Evolutionary conservation across 2,113 vertebrate genomes (phyloP).

Genomic region (Aix galericulata): DNA sequence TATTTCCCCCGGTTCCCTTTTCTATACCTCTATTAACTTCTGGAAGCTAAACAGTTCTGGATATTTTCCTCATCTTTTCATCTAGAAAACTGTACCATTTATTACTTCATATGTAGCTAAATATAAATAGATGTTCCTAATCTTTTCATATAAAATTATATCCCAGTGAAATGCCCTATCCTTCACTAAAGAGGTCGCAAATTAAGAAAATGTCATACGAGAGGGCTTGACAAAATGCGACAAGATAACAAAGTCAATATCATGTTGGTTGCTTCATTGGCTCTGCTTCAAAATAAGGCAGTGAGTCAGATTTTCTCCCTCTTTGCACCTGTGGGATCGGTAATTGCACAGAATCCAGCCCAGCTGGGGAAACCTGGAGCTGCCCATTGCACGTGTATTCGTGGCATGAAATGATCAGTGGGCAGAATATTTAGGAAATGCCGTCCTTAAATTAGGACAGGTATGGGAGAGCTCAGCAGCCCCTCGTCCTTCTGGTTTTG

Average conservation of each 20-base stretch:
- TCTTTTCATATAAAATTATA: slow-evolving; percentile 11
- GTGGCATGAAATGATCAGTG: background rate
- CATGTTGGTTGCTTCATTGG: background rate
- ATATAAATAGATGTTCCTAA: background rate
- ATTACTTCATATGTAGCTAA: background rate
- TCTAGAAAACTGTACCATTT: background rate
- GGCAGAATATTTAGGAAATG: background rate
- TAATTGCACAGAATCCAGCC: background rate
- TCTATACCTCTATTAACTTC: background rate
- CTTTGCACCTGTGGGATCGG: background rate
- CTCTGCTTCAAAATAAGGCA: background rate
- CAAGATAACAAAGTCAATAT: slow-evolving; percentile 20
- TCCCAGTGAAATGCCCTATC: slow-evolving; percentile 50
- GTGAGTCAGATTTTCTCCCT: background rate
- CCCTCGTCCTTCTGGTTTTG: background rate
- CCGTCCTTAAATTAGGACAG: background rate
- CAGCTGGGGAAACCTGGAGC: slow-evolving; percentile 10
- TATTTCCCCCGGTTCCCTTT: background rate
- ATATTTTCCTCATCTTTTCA: background rate
- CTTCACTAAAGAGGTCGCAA: slow-evolving; percentile 34
- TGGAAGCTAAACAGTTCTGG: background rate
- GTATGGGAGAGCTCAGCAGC: background rate
- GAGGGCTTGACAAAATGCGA: slow-evolving; percentile 6
- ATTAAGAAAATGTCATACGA: background rate
- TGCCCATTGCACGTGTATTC: background rate